Conservation (phyloP, 2,113 vertebrate species). For the Malurus melanocephalus region DNA sequence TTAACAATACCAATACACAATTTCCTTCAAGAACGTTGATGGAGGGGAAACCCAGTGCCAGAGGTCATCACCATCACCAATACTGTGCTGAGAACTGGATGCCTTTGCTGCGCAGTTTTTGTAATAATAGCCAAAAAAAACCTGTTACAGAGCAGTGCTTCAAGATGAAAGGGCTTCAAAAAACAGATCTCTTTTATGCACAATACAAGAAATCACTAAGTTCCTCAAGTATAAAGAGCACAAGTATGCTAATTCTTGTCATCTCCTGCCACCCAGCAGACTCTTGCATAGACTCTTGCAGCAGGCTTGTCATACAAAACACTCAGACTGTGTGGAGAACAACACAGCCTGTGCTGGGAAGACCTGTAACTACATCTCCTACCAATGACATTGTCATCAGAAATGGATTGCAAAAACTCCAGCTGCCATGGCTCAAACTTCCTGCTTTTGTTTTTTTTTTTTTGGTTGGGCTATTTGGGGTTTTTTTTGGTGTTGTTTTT, state of each 20-base stretch:
- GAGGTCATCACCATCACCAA: neutral
- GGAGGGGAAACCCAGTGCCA: neutral
- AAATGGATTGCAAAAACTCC: neutral
- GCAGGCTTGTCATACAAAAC: neutral
- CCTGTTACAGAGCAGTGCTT: neutral
- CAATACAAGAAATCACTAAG: neutral
- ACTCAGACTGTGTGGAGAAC: neutral
- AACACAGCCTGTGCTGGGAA: neutral
- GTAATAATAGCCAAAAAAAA: neutral
- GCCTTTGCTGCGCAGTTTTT: neutral
- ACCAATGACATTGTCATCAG: neutral
- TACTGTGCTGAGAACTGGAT: neutral
- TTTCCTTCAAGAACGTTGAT: neutral
- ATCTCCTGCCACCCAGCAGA: neutral
- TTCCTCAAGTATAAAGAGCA: neutral
- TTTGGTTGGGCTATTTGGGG: neutral
- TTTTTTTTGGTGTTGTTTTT: neutral
- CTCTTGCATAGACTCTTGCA: neutral
- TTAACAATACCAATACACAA: neutral
- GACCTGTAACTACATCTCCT: neutral
- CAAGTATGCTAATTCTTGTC: neutral
- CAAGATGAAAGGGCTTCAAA: neutral
- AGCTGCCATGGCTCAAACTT: neutral
- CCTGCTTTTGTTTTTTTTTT: neutral
- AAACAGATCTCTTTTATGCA: neutral